phyloP scores from a whole-genome alignment of 1,140 invertebrate species.

The Ericerus pela region DNA sequence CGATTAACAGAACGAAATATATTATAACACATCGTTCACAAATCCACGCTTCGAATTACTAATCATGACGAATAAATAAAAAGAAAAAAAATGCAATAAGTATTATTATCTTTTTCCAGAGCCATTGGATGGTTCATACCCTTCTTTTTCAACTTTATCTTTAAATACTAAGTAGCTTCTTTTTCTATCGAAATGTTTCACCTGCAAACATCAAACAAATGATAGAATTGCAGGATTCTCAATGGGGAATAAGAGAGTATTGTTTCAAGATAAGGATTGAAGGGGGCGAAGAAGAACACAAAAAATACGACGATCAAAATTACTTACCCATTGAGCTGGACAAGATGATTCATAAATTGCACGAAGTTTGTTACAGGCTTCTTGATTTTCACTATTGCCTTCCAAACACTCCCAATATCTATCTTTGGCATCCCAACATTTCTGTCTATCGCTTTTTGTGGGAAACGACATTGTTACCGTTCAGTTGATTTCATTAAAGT shows the following conservation, averaged over 20 bases:
- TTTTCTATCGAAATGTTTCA: constrained; percentile 86
- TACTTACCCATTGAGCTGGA: constrained; percentile 62
- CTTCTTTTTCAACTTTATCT: constrained; percentile 67
- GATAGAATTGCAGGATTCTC: constrained; percentile 11
- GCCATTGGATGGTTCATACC: constrained; percentile 50
- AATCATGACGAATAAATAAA: too few species aligned
- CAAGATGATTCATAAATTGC: constrained; percentile 67
- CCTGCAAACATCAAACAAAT: constrained; percentile 35
- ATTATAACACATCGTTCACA: too few species aligned
- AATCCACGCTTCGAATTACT: too few species aligned
- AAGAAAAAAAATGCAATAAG: too few species aligned
- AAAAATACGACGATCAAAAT: not conserved
- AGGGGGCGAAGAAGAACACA: not conserved
- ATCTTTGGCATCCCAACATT: constrained; percentile 73
- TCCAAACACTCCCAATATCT: constrained; percentile 81
- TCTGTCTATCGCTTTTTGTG: constrained; percentile 54
- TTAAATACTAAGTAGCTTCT: constrained; percentile 76
- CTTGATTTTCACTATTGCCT: constrained; percentile 38
- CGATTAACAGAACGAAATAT: too few species aligned
- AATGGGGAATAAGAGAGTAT: constrained; percentile 2
- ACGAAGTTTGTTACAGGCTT: constrained; percentile 52
- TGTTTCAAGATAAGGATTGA: not conserved
- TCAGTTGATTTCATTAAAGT: too few species aligned
- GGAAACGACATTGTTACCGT: constrained; percentile 9
- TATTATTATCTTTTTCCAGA: too few species aligned